Percentiles rank a stretch among this genome's conserved stretches.
These are phyloP conservation scores for Notodonta dromedarius DNA, from an alignment of 2,888 invertebrate species.

Conservation along the genomic window DNA sequence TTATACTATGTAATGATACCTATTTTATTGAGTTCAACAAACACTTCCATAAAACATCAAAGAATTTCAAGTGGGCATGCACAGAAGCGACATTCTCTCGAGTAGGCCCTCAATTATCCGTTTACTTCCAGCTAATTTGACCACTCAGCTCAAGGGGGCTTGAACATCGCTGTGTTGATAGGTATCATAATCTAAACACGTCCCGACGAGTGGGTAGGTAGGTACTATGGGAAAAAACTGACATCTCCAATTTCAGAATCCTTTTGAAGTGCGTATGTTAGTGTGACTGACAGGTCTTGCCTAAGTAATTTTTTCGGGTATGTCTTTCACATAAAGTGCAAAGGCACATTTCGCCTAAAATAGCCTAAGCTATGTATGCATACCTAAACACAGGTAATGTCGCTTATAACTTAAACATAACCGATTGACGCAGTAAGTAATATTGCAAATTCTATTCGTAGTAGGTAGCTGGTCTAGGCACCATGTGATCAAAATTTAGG, in stretches of 20 bases:
- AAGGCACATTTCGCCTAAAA: no score
- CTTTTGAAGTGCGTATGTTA: slow-evolving; percentile 3
- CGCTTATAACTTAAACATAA: no score
- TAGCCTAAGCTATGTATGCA: no score
- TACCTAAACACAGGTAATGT: no score
- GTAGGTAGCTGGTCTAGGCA: no score
- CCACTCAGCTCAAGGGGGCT: slow-evolving; percentile 50
- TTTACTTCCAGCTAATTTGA: slow-evolving; percentile 68
- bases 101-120: slow-evolving; percentile 57
- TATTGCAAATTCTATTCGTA: no score
- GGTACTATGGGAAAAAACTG: slow-evolving; percentile 5
- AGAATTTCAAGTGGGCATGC: slow-evolving; percentile 34
- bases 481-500: no score
- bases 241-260: slow-evolving; percentile 4
- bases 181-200: slow-evolving; percentile 26
- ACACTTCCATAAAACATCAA: slow-evolving; percentile 12
- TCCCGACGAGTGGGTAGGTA: slow-evolving; percentile 12
- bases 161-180: slow-evolving; percentile 57
- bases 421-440: no score
- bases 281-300: neutral
- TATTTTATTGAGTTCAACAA: neutral
- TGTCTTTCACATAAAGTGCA: no score
- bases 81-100: slow-evolving; percentile 34
- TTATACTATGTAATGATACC: no score
- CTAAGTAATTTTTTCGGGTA: no score